Percentiles rank a stretch among this genome's conserved stretches.
These are phyloP conservation scores for Masticophis lateralis DNA, from an alignment of 2,797 vertebrate genomes.

Conservation along the genomic window DNA sequence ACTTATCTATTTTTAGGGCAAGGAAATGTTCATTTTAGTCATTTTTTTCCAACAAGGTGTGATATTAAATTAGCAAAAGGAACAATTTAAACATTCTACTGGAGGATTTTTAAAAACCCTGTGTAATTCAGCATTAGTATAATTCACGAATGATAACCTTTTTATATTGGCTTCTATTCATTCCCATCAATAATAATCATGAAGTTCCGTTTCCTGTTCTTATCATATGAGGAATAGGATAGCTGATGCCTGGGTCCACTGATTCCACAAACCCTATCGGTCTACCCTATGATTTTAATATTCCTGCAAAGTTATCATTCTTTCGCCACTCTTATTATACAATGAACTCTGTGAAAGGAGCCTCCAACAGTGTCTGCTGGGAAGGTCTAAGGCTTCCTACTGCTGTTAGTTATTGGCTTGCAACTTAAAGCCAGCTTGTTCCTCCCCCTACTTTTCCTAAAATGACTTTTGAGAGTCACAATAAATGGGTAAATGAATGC, in stretches of 20 bases:
- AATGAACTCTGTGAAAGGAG: slow-evolving; percentile 49
- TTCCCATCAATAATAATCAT: not conserved
- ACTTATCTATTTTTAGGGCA: not conserved
- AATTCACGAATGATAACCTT: not conserved
- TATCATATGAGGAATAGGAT: not conserved
- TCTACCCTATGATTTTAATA: not conserved
- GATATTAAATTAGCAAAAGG: not conserved
- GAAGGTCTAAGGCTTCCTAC: slow-evolving; percentile 36
- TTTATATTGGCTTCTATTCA: not conserved
- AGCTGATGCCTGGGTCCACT: not conserved
- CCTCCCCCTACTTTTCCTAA: too few relatives aligned
- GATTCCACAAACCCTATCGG: not conserved
- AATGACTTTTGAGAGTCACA: not conserved
- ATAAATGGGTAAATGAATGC: not conserved
- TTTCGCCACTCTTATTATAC: slow-evolving; percentile 11
- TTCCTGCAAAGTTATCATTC: not conserved
- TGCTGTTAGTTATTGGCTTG: slow-evolving; percentile 39
- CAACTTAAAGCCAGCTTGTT: slow-evolving; percentile 41
- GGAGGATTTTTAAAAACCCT: not conserved
- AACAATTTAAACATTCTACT: not conserved
- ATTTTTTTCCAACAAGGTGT: not conserved
- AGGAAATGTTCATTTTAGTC: not conserved
- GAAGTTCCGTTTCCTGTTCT: not conserved
- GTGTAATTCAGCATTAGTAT: not conserved
- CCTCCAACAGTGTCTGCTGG: slow-evolving; percentile 29